A percentile compares a stretch with the other conserved stretches of the same genome.
phyloP scores from a whole-genome alignment of 2,113 vertebrate species.

The Eulacestoma nigropectus region DNA sequence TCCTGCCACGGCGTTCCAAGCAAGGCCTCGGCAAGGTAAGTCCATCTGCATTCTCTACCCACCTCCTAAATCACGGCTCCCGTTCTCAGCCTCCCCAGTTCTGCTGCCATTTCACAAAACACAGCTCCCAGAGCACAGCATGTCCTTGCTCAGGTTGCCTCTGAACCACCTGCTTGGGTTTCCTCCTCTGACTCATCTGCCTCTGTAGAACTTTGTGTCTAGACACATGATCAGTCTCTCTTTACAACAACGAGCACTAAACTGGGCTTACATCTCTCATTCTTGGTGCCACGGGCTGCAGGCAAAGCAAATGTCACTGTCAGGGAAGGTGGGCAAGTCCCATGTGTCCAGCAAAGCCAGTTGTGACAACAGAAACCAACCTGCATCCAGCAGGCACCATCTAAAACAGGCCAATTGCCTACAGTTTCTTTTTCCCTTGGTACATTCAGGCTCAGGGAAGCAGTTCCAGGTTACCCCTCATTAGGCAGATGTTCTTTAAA shows the following conservation, averaged over 20 bases:
- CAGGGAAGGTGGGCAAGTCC: neutral
- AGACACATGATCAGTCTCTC: neutral
- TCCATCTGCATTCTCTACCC: neutral
- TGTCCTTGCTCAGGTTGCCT: neutral
- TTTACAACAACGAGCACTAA: neutral
- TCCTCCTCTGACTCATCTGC: neutral
- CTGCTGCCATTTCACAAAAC: neutral
- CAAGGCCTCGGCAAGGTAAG: neutral
- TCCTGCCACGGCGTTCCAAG: accelerated
- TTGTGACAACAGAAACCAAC: neutral
- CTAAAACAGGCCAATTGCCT: neutral
- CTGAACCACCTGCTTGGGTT: neutral
- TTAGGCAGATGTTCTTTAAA: slow-evolving; percentile 61
- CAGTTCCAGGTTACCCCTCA: slow-evolving; percentile 52
- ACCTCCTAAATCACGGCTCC: neutral
- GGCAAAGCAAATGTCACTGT: neutral
- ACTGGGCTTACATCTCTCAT: neutral
- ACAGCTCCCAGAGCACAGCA: neutral
- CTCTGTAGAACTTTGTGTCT: neutral
- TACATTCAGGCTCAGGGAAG: slow-evolving; percentile 11
- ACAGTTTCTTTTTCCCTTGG: neutral
- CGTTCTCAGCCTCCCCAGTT: neutral
- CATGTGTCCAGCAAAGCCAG: neutral
- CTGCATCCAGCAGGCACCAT: neutral
- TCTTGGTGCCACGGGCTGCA: neutral